These are phyloP conservation scores for Hydra vulgaris DNA, from an alignment of 30 jellyfish, hydroid and myxozoan species.

Conservation along the genomic window DNA sequence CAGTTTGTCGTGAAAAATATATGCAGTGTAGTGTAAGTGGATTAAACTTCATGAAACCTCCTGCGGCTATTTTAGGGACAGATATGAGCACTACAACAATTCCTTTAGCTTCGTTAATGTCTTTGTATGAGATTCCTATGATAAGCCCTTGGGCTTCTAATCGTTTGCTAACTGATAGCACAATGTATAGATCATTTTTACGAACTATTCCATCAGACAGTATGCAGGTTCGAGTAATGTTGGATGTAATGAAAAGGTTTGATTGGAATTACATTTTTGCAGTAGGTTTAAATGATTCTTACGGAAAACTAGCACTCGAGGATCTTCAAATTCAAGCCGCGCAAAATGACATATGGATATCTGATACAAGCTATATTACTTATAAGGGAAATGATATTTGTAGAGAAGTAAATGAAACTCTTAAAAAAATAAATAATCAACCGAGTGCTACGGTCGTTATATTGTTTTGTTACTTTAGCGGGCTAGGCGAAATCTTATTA, in stretches of 20 bases:
- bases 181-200: slow-evolving; percentile 59
- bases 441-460: slow-evolving; percentile 62
- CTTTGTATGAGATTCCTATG: slow-evolving; percentile 57
- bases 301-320: slow-evolving; percentile 68
- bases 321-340: slow-evolving; percentile 53
- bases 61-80: slow-evolving; percentile 69
- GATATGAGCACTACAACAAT: slow-evolving; percentile 61
- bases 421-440: slow-evolving; percentile 21
- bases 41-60: slow-evolving; percentile 11
- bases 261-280: slow-evolving; percentile 74
- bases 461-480: slow-evolving; percentile 47
- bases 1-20: slow-evolving; percentile 69
- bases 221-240: slow-evolving; percentile 64
- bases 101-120: slow-evolving; percentile 76
- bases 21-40: slow-evolving; percentile 28
- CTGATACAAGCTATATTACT: slow-evolving; percentile 59
- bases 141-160: slow-evolving; percentile 75
- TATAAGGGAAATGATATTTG: slow-evolving; percentile 29
- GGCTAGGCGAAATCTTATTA: slow-evolving; percentile 50
- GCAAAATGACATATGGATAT: slow-evolving; percentile 50
- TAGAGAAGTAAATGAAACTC: slow-evolving; percentile 32
- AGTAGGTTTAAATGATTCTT: slow-evolving; percentile 74
- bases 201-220: slow-evolving; percentile 87
- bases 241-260: slow-evolving; percentile 48
- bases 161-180: slow-evolving; percentile 54